phyloP scores from a whole-genome alignment of 2,113 vertebrate species.

The Urocitellus parryii region DNA sequence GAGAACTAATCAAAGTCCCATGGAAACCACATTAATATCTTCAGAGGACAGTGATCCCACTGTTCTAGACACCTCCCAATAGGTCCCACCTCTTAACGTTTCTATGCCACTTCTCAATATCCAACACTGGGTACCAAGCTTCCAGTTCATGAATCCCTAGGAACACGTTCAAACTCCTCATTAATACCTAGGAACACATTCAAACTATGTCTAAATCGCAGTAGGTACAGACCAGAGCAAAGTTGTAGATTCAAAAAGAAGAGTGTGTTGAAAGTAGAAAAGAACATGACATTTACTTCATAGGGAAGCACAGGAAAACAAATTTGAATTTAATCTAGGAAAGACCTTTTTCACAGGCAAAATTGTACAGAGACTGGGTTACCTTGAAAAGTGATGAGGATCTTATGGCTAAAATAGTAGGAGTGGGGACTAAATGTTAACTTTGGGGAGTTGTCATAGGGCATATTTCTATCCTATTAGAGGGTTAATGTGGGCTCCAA shows the following conservation, averaged over 20 bases:
- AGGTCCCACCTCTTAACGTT: not conserved
- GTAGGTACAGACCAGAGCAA: not conserved
- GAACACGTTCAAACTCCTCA: not conserved
- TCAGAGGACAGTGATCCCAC: not conserved
- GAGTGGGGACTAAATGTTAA: not conserved
- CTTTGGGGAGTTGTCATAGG: not conserved
- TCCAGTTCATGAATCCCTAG: not conserved
- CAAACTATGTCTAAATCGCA: not conserved
- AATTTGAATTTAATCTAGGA: not conserved
- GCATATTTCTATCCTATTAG: not conserved
- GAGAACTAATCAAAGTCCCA: not conserved
- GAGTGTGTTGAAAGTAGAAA: not conserved
- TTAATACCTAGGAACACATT: not conserved
- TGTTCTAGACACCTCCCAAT: not conserved
- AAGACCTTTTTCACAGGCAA: not conserved
- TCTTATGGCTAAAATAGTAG: not conserved
- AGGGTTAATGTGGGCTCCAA: not conserved
- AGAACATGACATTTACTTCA: not conserved
- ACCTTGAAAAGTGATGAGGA: conserved; percentile 12
- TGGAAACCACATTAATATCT: not conserved
- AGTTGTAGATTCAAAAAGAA: not conserved
- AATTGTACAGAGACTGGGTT: not conserved
- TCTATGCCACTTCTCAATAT: not conserved
- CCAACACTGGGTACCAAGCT: not conserved
- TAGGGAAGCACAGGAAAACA: not conserved